These are phyloP conservation scores for Guaruba guarouba DNA, from an alignment of 2,113 vertebrate genomes.

Conservation along the genomic window DNA sequence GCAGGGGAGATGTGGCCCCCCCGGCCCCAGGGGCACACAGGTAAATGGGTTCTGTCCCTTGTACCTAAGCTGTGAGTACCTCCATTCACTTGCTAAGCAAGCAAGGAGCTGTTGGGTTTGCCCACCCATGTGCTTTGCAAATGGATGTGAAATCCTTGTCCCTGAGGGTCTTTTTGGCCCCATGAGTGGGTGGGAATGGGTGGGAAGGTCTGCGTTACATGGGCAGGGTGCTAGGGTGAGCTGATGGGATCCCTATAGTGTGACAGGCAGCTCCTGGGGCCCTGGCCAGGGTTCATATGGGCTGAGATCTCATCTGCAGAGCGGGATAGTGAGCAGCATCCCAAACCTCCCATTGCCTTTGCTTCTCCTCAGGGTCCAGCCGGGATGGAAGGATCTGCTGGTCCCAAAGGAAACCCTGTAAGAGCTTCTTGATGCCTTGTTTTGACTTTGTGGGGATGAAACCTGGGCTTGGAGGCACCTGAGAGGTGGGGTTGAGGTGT, in stretches of 20 bases:
- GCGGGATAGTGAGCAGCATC: not conserved
- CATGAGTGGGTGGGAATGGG: accelerated
- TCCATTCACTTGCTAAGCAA: accelerated
- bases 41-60: conserved; percentile 42
- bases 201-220: accelerated
- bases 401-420: conserved; percentile 83
- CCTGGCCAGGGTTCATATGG: not conserved
- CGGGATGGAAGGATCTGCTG: conserved; percentile 74
- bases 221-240: not conserved
- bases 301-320: not conserved
- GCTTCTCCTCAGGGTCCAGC: conserved; percentile 72
- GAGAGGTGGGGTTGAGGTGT: not conserved
- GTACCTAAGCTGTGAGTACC: not conserved
- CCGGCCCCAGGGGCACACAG: conserved; percentile 77
- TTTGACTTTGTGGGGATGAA: not conserved
- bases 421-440: not conserved
- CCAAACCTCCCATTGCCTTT: not conserved
- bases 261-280: not conserved
- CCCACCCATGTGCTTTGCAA: accelerated
- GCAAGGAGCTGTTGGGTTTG: not conserved
- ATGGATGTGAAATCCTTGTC: accelerated
- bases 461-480: not conserved
- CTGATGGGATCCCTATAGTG: not conserved
- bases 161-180: accelerated
- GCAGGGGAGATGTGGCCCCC: conserved; percentile 78